phyloP scores from a whole-genome alignment of 2,888 invertebrate species.

The Caenorhabditis virilis region DNA sequence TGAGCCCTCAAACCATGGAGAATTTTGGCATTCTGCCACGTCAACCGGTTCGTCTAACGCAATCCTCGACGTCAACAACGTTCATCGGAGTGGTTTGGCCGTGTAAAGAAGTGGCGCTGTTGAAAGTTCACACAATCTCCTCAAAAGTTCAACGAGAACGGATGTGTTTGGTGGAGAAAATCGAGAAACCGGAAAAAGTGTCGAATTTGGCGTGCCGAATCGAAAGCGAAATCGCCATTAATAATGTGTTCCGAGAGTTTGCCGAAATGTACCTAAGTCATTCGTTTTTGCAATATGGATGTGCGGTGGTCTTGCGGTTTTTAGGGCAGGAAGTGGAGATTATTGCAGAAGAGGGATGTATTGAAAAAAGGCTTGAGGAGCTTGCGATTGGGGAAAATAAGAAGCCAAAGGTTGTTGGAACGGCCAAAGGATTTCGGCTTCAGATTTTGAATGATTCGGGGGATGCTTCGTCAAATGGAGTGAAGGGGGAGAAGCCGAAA shows the following conservation, averaged over 20 bases:
- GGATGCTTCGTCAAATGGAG: too few species aligned
- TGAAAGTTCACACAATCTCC: conserved; percentile 16
- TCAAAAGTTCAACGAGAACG: conserved; percentile 16
- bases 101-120: conserved; percentile 49
- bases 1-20: conserved; percentile 54
- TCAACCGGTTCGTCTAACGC: conserved; percentile 25
- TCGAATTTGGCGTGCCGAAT: background rate
- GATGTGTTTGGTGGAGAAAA: conserved; percentile 15
- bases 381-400: background rate
- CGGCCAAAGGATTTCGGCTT: background rate
- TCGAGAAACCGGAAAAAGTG: conserved; percentile 12
- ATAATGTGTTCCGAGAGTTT: conserved; percentile 12
- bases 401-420: background rate
- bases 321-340: conserved; percentile 23
- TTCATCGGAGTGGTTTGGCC: conserved; percentile 58
- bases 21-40: conserved; percentile 46
- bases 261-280: conserved; percentile 40
- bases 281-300: conserved; percentile 34
- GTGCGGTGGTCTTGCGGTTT: conserved; percentile 32
- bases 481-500: too few species aligned
- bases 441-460: conserved; percentile 10
- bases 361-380: too few species aligned
- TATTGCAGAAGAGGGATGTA: background rate
- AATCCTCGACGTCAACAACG: background rate
- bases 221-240: background rate